phyloP scores from a whole-genome alignment of 2,113 vertebrate species.

The Sterna hirundo region DNA sequence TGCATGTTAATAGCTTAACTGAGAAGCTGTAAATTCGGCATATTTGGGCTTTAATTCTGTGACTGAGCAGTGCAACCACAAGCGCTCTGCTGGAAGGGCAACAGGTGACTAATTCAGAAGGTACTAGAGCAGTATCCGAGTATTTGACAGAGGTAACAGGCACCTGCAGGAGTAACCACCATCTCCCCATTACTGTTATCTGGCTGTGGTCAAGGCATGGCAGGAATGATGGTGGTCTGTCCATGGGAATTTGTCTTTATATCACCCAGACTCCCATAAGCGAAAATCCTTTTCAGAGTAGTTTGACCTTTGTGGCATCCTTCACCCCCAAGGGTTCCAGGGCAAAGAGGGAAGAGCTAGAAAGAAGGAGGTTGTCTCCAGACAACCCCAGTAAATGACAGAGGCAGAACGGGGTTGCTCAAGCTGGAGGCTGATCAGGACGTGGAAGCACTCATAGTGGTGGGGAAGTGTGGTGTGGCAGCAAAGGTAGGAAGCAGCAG shows the following conservation, averaged over 20 bases:
- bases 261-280: neutral
- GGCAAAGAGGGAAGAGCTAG: neutral
- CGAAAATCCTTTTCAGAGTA: neutral
- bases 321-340: neutral
- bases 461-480: rapidly evolving
- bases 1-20: neutral
- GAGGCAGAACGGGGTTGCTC: neutral
- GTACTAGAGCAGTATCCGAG: neutral
- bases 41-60: neutral
- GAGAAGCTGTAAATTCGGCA: neutral
- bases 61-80: neutral
- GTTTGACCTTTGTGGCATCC: neutral
- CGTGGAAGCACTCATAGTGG: neutral
- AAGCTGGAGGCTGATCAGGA: neutral
- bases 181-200: neutral
- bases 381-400: neutral
- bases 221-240: neutral
- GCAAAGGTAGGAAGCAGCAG: neutral
- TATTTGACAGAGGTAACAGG: neutral
- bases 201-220: neutral
- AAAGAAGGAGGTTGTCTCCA: neutral
- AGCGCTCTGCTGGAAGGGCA: neutral
- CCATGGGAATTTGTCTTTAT: neutral
- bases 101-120: neutral
- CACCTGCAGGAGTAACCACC: neutral